Conservation (phyloP, 2,888 invertebrate species). For the Trilocha varians region DNA sequence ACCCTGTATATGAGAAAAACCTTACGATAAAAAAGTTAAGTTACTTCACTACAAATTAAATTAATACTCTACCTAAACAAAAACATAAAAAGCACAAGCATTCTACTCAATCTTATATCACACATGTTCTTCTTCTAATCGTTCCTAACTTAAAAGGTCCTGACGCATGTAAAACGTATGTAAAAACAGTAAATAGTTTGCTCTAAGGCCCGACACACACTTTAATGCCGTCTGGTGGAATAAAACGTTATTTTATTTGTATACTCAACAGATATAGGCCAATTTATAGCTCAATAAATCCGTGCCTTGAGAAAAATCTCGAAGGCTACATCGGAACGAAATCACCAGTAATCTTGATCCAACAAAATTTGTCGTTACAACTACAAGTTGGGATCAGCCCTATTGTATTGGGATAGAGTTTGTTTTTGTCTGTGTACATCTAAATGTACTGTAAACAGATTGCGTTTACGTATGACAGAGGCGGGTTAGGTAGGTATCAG, state of each 20-base stretch:
- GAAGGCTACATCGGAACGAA: conserved; percentile 1
- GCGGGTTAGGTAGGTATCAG: conserved; percentile 17
- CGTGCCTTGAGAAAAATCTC: conserved; percentile 2
- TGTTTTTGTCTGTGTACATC: background rate
- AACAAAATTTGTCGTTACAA: conserved; percentile 5
- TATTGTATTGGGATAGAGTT: background rate
- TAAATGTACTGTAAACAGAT: conserved; percentile 5
- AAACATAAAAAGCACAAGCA: too few species aligned
- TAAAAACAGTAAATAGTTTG: background rate
- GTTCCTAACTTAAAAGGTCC: too few species aligned
- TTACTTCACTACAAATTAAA: too few species aligned
- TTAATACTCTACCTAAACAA: too few species aligned
- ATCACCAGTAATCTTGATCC: conserved; percentile 7
- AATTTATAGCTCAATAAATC: conserved; percentile 3
- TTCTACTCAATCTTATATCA: too few species aligned
- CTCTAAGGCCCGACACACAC: background rate
- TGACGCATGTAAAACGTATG: background rate
- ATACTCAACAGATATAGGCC: background rate
- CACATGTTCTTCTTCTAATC: too few species aligned
- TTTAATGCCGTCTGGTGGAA: background rate
- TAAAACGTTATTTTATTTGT: conserved; percentile 3
- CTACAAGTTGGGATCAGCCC: background rate
- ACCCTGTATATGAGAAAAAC: too few species aligned
- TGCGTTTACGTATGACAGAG: conserved; percentile 4
- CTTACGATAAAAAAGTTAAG: too few species aligned